These are phyloP conservation scores for Balearica regulorum DNA, from an alignment of 2,797 vertebrate species.

Conservation along the genomic window DNA sequence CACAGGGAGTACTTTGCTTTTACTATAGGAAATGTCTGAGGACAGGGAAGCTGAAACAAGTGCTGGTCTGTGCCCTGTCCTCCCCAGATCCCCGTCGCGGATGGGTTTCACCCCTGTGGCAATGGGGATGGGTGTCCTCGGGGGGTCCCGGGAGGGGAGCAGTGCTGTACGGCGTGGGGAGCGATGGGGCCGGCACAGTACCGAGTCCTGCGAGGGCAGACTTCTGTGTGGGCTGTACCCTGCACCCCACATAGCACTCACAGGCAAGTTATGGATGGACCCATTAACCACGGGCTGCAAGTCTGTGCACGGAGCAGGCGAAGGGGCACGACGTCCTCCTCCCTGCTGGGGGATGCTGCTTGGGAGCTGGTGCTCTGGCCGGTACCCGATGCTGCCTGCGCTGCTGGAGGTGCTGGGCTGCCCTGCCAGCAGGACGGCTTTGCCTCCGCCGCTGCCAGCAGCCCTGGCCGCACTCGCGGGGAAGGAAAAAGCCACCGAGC, in stretches of 20 bases:
- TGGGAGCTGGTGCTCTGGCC: not conserved
- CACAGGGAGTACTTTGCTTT: not conserved
- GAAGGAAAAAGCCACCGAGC: not conserved
- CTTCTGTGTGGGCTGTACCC: accelerated
- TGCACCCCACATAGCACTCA: accelerated
- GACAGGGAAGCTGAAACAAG: not conserved
- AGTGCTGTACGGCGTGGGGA: not conserved
- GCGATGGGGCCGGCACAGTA: not conserved
- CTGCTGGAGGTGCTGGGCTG: not conserved
- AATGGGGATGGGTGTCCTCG: accelerated
- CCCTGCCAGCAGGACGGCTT: not conserved
- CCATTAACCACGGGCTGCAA: not conserved
- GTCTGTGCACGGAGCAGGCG: not conserved
- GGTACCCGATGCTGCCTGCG: not conserved
- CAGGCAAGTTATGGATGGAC: accelerated
- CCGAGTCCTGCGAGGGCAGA: not conserved
- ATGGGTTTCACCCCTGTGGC: not conserved
- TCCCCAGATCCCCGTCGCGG: accelerated
- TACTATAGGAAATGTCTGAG: not conserved
- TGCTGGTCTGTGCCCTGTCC: not conserved
- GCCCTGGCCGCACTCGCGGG: accelerated
- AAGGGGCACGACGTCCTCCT: not conserved
- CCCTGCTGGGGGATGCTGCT: not conserved
- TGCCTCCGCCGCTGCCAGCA: not conserved
- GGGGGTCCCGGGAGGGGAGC: not conserved